These are phyloP conservation scores for Aplocera efformata DNA, from an alignment of 2,888 invertebrate genomes.

Conservation along the genomic window DNA sequence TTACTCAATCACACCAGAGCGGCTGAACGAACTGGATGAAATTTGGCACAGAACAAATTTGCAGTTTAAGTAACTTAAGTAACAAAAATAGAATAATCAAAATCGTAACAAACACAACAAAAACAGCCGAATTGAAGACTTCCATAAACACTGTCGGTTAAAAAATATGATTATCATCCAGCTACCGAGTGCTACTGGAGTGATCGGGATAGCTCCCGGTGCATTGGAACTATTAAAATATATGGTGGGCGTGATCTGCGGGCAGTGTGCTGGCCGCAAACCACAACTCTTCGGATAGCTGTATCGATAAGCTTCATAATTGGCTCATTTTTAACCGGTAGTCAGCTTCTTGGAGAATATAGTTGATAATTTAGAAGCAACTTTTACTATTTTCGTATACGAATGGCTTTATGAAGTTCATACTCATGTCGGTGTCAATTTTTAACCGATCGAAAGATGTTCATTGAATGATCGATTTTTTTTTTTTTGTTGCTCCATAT, in stretches of 20 bases:
- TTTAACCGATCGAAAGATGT: too few relatives aligned
- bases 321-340: conserved; percentile 36
- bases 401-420: too few relatives aligned
- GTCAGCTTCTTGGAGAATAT: conserved; percentile 13
- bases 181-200: conserved; percentile 41
- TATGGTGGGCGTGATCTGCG: conserved; percentile 57
- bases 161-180: conserved; percentile 24
- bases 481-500: too few relatives aligned
- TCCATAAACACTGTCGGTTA: conserved; percentile 20
- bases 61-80: too few relatives aligned
- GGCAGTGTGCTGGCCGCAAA: conserved; percentile 68
- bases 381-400: too few relatives aligned
- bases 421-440: too few relatives aligned
- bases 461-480: too few relatives aligned
- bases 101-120: conserved; percentile 21
- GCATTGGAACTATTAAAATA: conserved; percentile 74
- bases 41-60: too few relatives aligned
- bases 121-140: too few relatives aligned
- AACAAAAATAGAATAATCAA: too few relatives aligned
- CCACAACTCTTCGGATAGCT: conserved; percentile 73
- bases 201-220: conserved; percentile 39
- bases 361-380: conserved; percentile 5
- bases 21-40: too few relatives aligned
- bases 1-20: too few relatives aligned
- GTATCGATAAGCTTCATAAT: conserved; percentile 56